Percentiles rank a stretch among this genome's conserved stretches.
Conservation (phyloP, 2,888 invertebrate species). For the Heteropelma amictum region DNA sequence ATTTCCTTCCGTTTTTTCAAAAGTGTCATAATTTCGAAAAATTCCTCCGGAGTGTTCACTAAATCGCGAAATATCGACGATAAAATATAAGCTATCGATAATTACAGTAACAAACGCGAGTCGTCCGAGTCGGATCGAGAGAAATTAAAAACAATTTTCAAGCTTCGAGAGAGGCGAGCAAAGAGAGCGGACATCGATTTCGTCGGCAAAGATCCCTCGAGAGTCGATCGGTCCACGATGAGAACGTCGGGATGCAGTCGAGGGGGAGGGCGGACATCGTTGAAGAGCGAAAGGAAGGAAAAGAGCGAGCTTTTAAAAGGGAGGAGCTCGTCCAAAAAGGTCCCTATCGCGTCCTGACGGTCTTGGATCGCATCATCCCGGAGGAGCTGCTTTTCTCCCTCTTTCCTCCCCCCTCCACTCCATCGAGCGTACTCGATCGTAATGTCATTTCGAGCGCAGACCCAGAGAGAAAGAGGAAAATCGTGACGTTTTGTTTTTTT, state of each 20-base stretch:
- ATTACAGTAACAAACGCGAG: no score
- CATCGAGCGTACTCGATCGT: conserved; percentile 38
- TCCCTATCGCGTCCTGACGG: not conserved
- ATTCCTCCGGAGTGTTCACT: no score
- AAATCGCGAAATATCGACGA: no score
- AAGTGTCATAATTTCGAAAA: no score
- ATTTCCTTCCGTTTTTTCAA: no score
- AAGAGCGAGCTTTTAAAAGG: conserved; percentile 9
- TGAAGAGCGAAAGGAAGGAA: not conserved
- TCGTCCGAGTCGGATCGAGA: no score
- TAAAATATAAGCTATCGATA: no score
- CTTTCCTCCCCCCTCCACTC: not conserved
- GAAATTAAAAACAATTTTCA: no score
- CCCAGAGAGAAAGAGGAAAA: not conserved
- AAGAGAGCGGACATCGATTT: conserved; percentile 18
- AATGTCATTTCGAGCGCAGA: conserved; percentile 1
- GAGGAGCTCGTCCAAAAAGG: conserved; percentile 19
- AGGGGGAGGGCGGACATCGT: conserved; percentile 4
- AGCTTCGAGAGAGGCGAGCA: no score
- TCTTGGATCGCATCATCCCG: no score
- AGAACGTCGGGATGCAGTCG: conserved; percentile 2
- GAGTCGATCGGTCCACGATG: not conserved
- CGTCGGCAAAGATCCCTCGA: not conserved
- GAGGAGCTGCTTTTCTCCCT: not conserved
- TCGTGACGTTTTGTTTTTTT: no score